Percentiles rank a stretch among this genome's conserved stretches.
phyloP scores from a whole-genome alignment of 2,797 vertebrate species.

The Lophotriccus pileatus region DNA sequence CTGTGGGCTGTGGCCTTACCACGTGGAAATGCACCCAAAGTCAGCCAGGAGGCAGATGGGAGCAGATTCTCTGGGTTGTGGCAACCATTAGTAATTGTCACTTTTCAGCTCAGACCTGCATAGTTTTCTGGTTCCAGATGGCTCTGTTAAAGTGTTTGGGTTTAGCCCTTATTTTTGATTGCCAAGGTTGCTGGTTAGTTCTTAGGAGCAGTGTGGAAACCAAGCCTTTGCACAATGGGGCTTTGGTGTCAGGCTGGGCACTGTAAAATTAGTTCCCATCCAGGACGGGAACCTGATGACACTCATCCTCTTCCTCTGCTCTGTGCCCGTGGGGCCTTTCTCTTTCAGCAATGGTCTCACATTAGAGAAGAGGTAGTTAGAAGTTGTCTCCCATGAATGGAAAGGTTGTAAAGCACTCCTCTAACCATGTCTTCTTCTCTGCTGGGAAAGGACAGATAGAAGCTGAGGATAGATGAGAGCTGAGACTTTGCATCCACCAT shows the following conservation, averaged over 20 bases:
- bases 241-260: neutral
- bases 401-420: neutral
- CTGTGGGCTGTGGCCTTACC: neutral
- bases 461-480: neutral
- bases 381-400: neutral
- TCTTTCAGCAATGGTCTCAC: neutral
- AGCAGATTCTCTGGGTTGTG: neutral
- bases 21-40: neutral
- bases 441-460: neutral
- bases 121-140: neutral
- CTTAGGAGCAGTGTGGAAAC: neutral
- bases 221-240: accelerated
- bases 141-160: neutral
- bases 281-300: neutral
- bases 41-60: neutral
- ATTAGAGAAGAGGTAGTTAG: neutral
- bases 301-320: neutral
- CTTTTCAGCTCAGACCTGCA: neutral
- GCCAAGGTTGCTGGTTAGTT: neutral
- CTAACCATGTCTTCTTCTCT: neutral
- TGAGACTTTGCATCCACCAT: neutral
- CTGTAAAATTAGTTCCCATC: neutral
- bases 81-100: neutral
- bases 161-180: neutral
- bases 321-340: neutral